Conservation (phyloP, 2,888 invertebrate species). For the Dicranocentrus wangi region DNA sequence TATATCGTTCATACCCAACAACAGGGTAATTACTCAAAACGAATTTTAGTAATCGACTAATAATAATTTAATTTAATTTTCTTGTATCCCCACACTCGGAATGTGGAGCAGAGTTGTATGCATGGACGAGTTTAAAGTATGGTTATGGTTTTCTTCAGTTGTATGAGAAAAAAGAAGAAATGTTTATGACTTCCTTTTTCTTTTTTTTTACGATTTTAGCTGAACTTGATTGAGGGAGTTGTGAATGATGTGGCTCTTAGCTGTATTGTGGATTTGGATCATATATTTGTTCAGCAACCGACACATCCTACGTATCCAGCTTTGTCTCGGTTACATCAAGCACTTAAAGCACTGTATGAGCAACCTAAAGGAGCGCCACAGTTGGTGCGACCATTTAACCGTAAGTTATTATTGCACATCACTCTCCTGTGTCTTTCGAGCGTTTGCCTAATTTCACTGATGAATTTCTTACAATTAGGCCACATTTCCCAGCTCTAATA, state of each 20-base stretch:
- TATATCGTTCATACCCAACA: conserved; percentile 78
- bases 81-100: too few species aligned
- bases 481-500: too few species aligned
- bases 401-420: conserved; percentile 79
- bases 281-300: conserved; percentile 95
- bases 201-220: conserved; percentile 76
- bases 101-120: not conserved
- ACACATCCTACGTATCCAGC: conserved; percentile 94
- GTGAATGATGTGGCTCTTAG: conserved; percentile 94
- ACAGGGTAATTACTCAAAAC: conserved; percentile 77
- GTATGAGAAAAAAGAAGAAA: too few species aligned
- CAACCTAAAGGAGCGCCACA: conserved; percentile 83
- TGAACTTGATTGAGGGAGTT: conserved; percentile 91
- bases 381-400: conserved; percentile 85
- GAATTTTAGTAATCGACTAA: not conserved
- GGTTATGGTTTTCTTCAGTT: too few species aligned
- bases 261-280: conserved; percentile 88
- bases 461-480: too few species aligned
- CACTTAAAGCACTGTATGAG: conserved; percentile 88
- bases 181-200: conserved; percentile 24
- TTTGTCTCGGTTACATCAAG: conserved; percentile 85
- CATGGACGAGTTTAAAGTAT: too few species aligned
- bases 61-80: not conserved
- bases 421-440: too few species aligned
- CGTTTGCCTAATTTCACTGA: too few species aligned